Evolutionary conservation across 2,888 invertebrate genomes (phyloP).

Genomic region (Griposia aprilina): DNA sequence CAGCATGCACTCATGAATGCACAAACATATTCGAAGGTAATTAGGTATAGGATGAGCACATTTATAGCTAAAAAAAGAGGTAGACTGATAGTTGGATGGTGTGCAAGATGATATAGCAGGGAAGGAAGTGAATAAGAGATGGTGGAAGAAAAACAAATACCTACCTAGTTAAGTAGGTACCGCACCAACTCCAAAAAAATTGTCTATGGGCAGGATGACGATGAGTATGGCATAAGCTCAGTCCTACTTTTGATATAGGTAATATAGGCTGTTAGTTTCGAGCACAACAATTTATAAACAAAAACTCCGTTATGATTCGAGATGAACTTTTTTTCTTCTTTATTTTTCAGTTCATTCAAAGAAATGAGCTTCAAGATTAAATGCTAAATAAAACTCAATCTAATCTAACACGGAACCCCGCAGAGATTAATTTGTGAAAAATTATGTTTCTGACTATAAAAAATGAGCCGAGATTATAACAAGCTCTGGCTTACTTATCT

Average conservation of each 20-base stretch:
- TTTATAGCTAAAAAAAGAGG: background rate
- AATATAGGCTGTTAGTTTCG: background rate
- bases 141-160: background rate
- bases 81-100: background rate
- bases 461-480: background rate
- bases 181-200: background rate
- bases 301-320: background rate
- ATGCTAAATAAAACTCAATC: constrained; percentile 26
- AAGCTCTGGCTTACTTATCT: background rate
- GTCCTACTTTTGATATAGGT: background rate
- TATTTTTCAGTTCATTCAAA: background rate
- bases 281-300: background rate
- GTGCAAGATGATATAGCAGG: background rate
- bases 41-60: background rate
- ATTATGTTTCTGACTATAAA: background rate
- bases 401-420: constrained; percentile 5
- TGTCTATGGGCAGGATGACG: no score
- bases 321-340: background rate
- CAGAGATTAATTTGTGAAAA: constrained; percentile 19
- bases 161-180: background rate
- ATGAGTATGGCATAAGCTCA: background rate
- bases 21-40: background rate
- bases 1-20: background rate
- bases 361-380: constrained; percentile 26
- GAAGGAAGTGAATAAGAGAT: background rate